Base-by-base conservation (phyloP, 2,113 vertebrate species). In the Hemiscyllium ocellatum region DNA sequence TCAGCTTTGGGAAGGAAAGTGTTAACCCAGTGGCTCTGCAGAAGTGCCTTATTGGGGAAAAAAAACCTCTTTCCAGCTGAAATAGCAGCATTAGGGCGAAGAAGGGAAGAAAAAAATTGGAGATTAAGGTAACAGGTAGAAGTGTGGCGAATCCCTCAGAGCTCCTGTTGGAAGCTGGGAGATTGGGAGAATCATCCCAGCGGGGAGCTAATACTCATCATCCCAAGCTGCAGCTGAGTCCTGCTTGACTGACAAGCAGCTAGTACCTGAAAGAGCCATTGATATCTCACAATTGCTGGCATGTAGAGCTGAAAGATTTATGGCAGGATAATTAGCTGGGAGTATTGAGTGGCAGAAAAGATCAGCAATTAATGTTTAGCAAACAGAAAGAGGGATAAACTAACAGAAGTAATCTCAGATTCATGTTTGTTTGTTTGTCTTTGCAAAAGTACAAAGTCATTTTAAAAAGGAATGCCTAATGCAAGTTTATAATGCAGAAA, bases 141-240 rank as follows among this genome's bases (percentile, higher is more conserved):
- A 98, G 97, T 96, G 68, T 97, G 97, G 98, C 97, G 97, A 96
- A 96, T 96, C 98, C 97, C 97, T 97, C 97, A 97, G 98, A 98
- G 98, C 97, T 98, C 97, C 97, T 97, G 97, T 98, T 98, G 98
- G 98, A 98, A 98, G 97, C 97, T 97, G 98, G 97, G 97, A 97
- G 98, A 97, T 97, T 98, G 97, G 97, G 97, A 97, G 97, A 98
- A 97, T 98, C 98, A 98, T 97, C 98, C 97, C 98, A 98, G 98
- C 98, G 96, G 98, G 99, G 98, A 98, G 98, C 98, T 99, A 99
- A 99, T 99, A 98, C 98, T 98, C 98, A 98, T 98, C 98, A 98
- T 98, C 98, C 97, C 96, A 97, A 97, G 97, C 97, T 98, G 98
- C 98, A 99, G 98, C 98, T 99, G 98, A 98, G 99, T 97, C 98